Base-by-base conservation (phyloP, 2,113 vertebrate genomes). In the Oncorhynchus nerka region DNA sequence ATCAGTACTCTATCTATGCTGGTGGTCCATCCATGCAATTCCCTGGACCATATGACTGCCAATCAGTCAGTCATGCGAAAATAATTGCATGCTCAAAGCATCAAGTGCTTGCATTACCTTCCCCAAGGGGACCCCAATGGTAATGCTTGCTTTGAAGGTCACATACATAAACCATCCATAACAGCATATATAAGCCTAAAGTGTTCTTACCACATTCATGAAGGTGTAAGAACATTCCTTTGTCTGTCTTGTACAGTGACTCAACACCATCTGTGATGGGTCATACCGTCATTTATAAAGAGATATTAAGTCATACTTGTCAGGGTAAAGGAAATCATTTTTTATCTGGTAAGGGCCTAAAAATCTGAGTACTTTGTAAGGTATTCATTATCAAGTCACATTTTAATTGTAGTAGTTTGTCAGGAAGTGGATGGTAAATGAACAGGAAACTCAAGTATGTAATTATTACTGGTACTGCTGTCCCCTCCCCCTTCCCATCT, bases 371-470 rank as follows among this genome's bases (percentile, higher is more conserved):
- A 49, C 49, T 71, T 28, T 28, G 49, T 9, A 16, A 30, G 48
- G 48, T 57, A 24, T 22, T 74, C 32, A 64, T 74, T 64, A 64
- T 34, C 72, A 48, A 65, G 72, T 74, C 71, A 74, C 24, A 74
- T 65, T 64, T 39, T 65, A 65, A 74, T 65, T 73, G 57, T 62
- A 62, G 55, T n/a, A 22, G 22, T 32, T n/a, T 65, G 26, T 45
- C 16, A 74, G 62, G 73, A 66, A 64, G 8, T 20, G 22, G n/a
- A 28, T 48, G 24, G 45, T 74, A 49, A 74, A 66, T 49, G 61
- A 49, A 66, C 22, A 66, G 39, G 13, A 66, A 45, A 24, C 45
- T 65, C 61, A 74, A 26, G 62, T 66, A 49, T 28, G 24, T n/a
- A 16, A 66, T 74, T 65, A 74, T 64, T 12, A 65, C 32, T 19